Conservation (phyloP, 2,797 vertebrate genomes). For the Gila robusta region DNA sequence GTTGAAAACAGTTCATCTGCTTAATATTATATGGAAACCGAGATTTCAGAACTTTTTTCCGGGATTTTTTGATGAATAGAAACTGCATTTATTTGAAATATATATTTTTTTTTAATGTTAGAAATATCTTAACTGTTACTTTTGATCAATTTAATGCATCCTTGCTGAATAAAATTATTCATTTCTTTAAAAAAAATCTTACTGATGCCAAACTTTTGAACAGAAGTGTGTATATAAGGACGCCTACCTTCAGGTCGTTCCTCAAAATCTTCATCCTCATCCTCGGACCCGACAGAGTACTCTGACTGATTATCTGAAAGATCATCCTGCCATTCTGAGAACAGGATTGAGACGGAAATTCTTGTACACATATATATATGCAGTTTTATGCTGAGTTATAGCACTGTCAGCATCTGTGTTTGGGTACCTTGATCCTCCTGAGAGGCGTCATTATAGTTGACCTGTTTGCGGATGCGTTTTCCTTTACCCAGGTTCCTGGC, state of each 20-base stretch:
- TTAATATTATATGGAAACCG: not conserved
- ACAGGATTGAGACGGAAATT: slow-evolving; percentile 80
- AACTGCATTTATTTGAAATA: not conserved
- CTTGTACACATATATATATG: slow-evolving; percentile 31
- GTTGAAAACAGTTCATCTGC: not conserved
- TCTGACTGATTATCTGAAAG: slow-evolving; percentile 99
- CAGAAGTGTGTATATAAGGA: not conserved
- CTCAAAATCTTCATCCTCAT: slow-evolving; percentile 99
- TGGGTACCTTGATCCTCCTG: slow-evolving; percentile 97
- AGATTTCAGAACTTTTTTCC: not conserved
- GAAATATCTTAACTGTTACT: not conserved
- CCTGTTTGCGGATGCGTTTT: slow-evolving; percentile 97
- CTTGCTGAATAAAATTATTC: not conserved
- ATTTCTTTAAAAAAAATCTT: not conserved
- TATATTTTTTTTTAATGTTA: not conserved
- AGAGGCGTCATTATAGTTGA: slow-evolving; percentile 98
- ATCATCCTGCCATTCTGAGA: slow-evolving; percentile 97
- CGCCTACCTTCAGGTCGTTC: slow-evolving; percentile 92
- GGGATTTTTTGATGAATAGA: not conserved
- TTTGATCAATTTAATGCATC: not conserved
- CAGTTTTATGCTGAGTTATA: slow-evolving; percentile 8
- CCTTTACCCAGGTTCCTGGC: slow-evolving; percentile 96
- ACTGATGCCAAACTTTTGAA: not conserved
- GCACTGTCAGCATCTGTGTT: slow-evolving; percentile 20
- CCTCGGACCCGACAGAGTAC: slow-evolving; percentile 97